These are phyloP conservation scores for Mesoligia furuncula DNA, from an alignment of 2,888 invertebrate genomes.

Conservation along the genomic window DNA sequence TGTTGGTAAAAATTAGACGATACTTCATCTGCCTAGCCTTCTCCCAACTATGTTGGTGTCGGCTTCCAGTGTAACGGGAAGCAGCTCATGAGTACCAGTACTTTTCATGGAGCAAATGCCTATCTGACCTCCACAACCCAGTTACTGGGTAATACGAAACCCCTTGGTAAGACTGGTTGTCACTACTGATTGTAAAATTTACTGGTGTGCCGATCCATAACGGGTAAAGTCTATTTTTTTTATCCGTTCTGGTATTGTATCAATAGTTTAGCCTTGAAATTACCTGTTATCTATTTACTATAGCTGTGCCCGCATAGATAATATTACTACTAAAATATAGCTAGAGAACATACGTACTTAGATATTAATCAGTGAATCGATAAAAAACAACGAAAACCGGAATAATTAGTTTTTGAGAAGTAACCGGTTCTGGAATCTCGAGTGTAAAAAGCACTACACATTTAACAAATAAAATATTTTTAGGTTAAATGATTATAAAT, in stretches of 20 bases:
- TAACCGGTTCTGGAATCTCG: neutral
- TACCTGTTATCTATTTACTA: neutral
- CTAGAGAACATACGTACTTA: neutral
- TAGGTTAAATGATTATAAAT: no score
- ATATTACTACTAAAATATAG: neutral
- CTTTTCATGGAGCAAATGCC: no score
- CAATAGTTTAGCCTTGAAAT: neutral
- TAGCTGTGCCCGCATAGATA: neutral
- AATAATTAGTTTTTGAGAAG: neutral
- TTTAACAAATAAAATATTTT: no score
- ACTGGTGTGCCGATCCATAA: neutral
- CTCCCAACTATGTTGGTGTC: no score
- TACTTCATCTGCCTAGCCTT: no score
- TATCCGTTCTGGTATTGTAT: neutral
- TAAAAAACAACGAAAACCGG: slow-evolving; percentile 6
- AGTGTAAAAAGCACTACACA: neutral
- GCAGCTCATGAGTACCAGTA: no score
- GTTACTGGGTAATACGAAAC: no score
- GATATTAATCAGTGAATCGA: neutral
- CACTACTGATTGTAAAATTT: no score
- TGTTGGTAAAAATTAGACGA: no score
- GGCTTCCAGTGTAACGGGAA: no score
- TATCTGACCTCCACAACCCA: no score
- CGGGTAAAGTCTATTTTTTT: neutral
- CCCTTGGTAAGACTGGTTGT: no score